Evolutionary conservation across 2,113 vertebrate species (phyloP).

Genomic region (Fukomys damarensis): DNA sequence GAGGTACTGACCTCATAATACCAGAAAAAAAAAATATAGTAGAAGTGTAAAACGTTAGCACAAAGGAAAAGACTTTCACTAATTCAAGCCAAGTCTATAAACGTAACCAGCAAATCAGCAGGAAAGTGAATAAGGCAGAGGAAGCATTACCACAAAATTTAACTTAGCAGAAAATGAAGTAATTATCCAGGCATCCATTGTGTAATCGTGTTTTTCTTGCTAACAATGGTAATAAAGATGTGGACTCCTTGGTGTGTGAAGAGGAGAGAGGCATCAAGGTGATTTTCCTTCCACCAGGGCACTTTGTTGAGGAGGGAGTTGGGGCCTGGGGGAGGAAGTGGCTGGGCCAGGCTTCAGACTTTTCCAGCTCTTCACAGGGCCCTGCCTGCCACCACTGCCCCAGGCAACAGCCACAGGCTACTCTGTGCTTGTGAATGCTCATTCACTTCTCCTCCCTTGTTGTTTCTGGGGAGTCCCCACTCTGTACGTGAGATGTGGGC

Average conservation of each 20-base stretch:
- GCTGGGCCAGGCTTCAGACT: accelerated
- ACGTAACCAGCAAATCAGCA: background rate
- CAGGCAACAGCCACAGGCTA: background rate
- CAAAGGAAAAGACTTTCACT: background rate
- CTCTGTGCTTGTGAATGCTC: background rate
- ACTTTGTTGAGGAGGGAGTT: background rate
- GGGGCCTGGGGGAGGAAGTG: background rate
- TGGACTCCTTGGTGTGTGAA: background rate
- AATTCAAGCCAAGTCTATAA: background rate
- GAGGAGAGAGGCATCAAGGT: background rate
- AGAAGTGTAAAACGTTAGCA: background rate
- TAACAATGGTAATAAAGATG: background rate
- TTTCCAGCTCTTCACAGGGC: accelerated
- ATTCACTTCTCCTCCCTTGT: background rate
- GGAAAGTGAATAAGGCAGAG: background rate
- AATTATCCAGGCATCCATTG: background rate
- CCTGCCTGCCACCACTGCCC: background rate
- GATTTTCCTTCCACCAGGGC: background rate
- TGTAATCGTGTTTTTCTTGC: background rate
- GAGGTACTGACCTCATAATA: background rate
- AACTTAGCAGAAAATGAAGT: background rate
- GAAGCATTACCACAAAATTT: background rate
- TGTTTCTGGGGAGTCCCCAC: background rate
- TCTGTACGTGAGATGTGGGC: accelerated
- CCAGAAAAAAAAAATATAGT: background rate